Conservation (phyloP, 2,113 vertebrate species). For the Amazona vittata region DNA sequence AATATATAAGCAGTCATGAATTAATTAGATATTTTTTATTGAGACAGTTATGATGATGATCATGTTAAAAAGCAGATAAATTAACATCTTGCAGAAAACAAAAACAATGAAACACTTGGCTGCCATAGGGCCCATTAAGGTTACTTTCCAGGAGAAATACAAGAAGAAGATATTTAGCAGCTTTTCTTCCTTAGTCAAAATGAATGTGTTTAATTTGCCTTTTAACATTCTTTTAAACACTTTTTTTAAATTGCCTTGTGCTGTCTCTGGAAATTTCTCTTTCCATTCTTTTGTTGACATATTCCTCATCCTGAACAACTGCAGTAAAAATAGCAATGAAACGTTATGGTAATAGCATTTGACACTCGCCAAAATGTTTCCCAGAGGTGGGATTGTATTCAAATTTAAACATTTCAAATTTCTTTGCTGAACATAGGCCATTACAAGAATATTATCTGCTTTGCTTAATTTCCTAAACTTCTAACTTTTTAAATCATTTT, state of each 20-base stretch:
- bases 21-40: background rate
- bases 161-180: background rate
- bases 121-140: background rate
- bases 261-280: background rate
- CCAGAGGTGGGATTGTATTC: background rate
- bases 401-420: background rate
- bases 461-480: constrained; percentile 10
- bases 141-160: background rate
- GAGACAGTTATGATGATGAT: background rate
- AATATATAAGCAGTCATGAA: background rate
- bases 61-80: background rate
- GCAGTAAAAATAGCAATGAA: background rate
- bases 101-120: background rate
- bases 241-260: background rate
- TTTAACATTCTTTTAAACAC: background rate
- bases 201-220: background rate
- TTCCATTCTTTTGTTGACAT: background rate
- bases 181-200: background rate
- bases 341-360: background rate
- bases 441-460: background rate
- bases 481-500: constrained; percentile 1
- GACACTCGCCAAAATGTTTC: background rate
- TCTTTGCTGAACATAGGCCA: background rate
- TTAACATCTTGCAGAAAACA: background rate
- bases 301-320: background rate